Evolutionary conservation across 2,888 invertebrate genomes (phyloP).

Genomic region (Ormyrus labotus): DNA sequence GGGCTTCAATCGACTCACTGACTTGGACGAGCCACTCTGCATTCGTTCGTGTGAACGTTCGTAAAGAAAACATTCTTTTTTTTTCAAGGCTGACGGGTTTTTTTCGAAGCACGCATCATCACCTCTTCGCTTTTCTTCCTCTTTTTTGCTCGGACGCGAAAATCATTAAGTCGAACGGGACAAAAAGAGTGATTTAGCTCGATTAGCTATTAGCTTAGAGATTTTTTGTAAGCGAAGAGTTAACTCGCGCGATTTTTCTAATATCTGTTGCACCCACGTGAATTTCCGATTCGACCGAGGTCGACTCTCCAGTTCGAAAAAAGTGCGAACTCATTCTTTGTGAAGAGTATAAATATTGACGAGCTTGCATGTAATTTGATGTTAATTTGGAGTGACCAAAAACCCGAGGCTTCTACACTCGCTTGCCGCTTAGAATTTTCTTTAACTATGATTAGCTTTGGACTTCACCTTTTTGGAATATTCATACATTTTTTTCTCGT

Average conservation of each 20-base stretch:
- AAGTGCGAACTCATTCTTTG: conserved; percentile 8
- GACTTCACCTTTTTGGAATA: no score
- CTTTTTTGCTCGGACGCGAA: neutral
- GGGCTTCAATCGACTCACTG: neutral
- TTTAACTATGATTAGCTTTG: no score
- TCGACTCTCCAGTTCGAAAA: neutral
- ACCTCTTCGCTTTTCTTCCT: no score
- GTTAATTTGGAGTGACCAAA: conserved; percentile 19
- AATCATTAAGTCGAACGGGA: neutral
- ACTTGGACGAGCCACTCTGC: neutral
- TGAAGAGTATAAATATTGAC: conserved; percentile 39
- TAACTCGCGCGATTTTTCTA: neutral
- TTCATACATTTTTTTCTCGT: no score
- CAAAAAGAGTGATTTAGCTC: no score
- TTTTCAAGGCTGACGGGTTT: conserved; percentile 38
- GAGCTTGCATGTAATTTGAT: conserved; percentile 44
- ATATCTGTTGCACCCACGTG: neutral
- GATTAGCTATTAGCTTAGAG: no score
- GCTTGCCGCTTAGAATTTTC: no score
- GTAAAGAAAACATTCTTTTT: conserved; percentile 8
- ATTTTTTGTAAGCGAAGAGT: no score
- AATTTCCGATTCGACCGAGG: neutral
- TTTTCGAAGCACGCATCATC: neutral
- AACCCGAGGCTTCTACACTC: neutral
- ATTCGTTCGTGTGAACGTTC: neutral